phyloP scores from a whole-genome alignment of 2,888 invertebrate genomes.

The Rhynchonema sp. region DNA sequence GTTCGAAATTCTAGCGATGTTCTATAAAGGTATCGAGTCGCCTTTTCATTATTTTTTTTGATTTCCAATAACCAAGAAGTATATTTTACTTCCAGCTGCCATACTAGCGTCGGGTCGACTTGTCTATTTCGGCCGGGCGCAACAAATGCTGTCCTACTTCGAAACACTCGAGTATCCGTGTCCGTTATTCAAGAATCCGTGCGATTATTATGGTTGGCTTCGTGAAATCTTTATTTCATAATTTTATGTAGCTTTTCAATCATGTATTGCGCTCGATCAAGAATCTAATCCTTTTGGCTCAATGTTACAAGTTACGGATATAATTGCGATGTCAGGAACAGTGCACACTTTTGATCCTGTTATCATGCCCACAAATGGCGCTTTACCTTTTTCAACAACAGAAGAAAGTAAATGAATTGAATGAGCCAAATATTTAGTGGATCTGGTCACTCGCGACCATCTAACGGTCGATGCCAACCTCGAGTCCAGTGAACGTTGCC shows the following conservation, averaged over 20 bases:
- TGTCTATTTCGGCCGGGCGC: constrained; percentile 68
- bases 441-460: constrained; percentile 76
- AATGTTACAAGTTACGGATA: too few species aligned
- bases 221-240: not conserved
- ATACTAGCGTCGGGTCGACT: constrained; percentile 70
- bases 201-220: constrained; percentile 57
- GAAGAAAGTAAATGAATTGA: too few species aligned
- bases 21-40: constrained; percentile 49
- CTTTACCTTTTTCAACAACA: too few species aligned
- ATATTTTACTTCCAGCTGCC: constrained; percentile 38
- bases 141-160: constrained; percentile 71
- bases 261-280: too few species aligned
- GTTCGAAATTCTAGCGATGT: constrained; percentile 83
- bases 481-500: constrained; percentile 78
- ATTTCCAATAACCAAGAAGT: too few species aligned
- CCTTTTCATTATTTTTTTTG: too few species aligned
- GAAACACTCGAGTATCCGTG: constrained; percentile 75
- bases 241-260: too few species aligned
- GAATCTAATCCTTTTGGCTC: too few species aligned
- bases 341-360: too few species aligned
- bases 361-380: too few species aligned
- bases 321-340: too few species aligned
- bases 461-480: constrained; percentile 78
- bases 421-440: too few species aligned
- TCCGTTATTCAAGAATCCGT: constrained; percentile 84